A percentile compares a stretch with the other conserved stretches of the same genome.
Conservation (phyloP, 2,888 invertebrate genomes). For the Napeogenes inachia region DNA sequence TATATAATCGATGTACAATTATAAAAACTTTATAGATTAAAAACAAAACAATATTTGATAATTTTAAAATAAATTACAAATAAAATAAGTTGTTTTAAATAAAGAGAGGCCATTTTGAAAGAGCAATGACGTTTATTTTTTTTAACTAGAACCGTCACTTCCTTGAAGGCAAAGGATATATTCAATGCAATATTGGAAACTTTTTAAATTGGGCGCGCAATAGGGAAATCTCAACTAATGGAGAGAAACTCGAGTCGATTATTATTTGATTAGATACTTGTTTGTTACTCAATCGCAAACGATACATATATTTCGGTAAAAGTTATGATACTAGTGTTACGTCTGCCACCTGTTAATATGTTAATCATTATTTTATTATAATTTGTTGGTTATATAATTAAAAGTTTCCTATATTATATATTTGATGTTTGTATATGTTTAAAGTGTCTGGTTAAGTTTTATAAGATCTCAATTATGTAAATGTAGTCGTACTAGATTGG, state of each 20-base stretch:
- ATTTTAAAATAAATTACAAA: no score
- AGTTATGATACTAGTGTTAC: conserved; percentile 23
- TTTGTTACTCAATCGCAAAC: conserved; percentile 55
- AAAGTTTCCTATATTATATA: neutral
- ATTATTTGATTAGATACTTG: conserved; percentile 51
- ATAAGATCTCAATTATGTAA: neutral
- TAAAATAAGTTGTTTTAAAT: no score
- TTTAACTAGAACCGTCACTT: no score
- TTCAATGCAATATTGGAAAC: conserved; percentile 15
- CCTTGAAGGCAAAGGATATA: conserved; percentile 18
- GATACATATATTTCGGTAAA: conserved; percentile 32
- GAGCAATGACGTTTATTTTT: no score
- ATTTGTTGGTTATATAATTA: conserved; percentile 4
- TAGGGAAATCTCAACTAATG: conserved; percentile 35
- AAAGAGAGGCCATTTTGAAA: no score
- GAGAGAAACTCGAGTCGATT: conserved; percentile 51
- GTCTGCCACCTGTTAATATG: conserved; percentile 11
- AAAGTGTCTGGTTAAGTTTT: neutral
- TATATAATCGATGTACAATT: no score
- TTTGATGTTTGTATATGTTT: neutral
- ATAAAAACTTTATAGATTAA: no score
- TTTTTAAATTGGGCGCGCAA: conserved; percentile 4
- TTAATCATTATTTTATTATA: neutral
- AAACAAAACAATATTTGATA: no score
- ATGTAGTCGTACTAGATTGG: conserved; percentile 5